Evolutionary conservation across 2,797 vertebrate species (phyloP).

Genomic region (Anguilla anguilla): DNA sequence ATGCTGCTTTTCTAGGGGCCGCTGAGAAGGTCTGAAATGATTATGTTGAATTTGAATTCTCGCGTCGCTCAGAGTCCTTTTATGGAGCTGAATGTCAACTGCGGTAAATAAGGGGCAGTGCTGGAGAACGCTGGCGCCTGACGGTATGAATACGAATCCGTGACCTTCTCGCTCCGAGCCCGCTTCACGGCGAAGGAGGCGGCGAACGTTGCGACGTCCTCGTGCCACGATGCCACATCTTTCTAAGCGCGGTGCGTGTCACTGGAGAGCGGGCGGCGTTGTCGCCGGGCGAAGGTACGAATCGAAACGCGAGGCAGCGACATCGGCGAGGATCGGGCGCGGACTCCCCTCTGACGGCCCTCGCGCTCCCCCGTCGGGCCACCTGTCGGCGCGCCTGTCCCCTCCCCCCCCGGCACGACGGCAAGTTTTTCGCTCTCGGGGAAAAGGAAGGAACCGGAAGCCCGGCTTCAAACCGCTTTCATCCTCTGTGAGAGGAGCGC

Average conservation of each 20-base stretch:
- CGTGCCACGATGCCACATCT: neutral
- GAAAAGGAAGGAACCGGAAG: neutral
- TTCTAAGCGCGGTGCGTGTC: neutral
- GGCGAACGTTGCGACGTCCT: neutral
- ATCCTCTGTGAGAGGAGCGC: slow-evolving; percentile 12
- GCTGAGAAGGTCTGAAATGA: neutral
- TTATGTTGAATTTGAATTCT: neutral
- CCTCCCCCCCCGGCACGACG: neutral
- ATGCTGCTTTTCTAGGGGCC: neutral
- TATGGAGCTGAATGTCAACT: neutral
- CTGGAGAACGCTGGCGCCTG: neutral
- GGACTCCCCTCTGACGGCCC: neutral
- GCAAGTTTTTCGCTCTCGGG: neutral
- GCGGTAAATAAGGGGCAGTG: neutral
- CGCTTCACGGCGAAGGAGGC: neutral
- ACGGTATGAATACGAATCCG: neutral
- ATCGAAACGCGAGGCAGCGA: neutral
- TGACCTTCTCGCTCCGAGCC: neutral
- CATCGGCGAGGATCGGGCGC: neutral
- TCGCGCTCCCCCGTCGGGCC: neutral
- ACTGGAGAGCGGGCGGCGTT: neutral
- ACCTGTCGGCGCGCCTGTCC: neutral
- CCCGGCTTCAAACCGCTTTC: slow-evolving; percentile 8
- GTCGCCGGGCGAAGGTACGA: neutral
- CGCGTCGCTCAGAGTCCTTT: neutral